These are phyloP conservation scores for Hyles vespertilio DNA, from an alignment of 1,140 invertebrate genomes.

Conservation along the genomic window DNA sequence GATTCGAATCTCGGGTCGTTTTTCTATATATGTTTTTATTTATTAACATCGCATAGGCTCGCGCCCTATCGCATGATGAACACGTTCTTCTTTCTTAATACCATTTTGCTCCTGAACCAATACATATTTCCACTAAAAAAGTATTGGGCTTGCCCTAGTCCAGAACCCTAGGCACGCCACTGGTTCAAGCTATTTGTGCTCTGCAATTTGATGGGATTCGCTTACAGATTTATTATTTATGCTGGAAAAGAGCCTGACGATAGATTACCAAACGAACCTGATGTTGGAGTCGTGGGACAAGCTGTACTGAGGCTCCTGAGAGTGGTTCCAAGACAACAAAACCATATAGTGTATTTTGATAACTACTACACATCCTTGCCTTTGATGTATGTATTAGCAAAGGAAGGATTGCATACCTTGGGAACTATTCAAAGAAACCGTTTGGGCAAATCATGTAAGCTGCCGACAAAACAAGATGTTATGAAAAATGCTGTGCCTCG, in stretches of 20 bases:
- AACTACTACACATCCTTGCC: constrained; percentile 8
- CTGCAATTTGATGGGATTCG: constrained; percentile 18
- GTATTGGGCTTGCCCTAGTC: no score
- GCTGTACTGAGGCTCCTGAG: constrained; percentile 6
- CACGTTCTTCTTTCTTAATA: no score
- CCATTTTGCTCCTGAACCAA: no score
- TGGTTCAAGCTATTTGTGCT: constrained; percentile 12
- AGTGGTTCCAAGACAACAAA: constrained; percentile 6
- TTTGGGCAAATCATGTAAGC: no score
- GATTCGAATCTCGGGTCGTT: no score
- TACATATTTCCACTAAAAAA: no score
- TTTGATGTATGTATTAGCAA: constrained; percentile 20
- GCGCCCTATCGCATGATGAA: no score
- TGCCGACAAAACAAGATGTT: no score
- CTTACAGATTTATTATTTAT: constrained; percentile 20
- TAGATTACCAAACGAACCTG: constrained; percentile 3
- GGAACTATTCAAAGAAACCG: constrained; percentile 7
- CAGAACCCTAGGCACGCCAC: no score
- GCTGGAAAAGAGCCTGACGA: constrained; percentile 15
- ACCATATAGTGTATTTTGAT: constrained; percentile 8
- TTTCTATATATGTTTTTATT: no score
- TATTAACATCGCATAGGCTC: no score
- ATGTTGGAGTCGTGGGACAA: constrained; percentile 11
- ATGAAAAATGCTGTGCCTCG: no score
- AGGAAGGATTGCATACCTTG: constrained; percentile 21